Conservation (phyloP, 2,113 vertebrate species). For the Zeus faber region DNA sequence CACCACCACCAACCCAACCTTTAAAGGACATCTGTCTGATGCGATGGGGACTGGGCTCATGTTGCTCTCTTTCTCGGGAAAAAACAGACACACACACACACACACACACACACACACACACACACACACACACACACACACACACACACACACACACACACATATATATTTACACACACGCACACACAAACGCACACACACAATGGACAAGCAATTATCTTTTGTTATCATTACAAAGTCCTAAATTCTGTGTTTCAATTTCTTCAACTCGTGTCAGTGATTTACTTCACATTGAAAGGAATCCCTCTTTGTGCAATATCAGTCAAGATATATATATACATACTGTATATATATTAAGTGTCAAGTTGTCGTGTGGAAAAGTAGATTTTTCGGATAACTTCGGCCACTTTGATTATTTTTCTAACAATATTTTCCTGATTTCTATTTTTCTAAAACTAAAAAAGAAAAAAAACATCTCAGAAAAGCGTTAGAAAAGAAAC, state of each 20-base stretch:
- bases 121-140: conserved; percentile 12
- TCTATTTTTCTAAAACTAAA: conserved; percentile 79
- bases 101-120: neutral
- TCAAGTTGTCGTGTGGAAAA: conserved; percentile 56
- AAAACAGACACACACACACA: conserved; percentile 7
- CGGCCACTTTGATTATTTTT: conserved; percentile 70
- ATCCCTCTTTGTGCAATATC: conserved; percentile 68
- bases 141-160: conserved; percentile 5
- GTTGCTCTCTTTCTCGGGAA: conserved; percentile 19
- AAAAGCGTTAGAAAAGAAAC: too few relatives aligned
- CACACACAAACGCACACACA: too few relatives aligned
- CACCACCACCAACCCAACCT: too few relatives aligned
- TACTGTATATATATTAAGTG: conserved; percentile 29
- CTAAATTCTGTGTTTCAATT: conserved; percentile 30
- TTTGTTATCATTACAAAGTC: too few relatives aligned
- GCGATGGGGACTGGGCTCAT: conserved; percentile 32
- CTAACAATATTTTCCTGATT: conserved; percentile 66
- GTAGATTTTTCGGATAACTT: conserved; percentile 50
- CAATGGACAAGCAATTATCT: conserved; percentile 31
- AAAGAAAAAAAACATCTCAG: too few relatives aligned
- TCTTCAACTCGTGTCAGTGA: conserved; percentile 42
- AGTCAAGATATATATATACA: too few relatives aligned
- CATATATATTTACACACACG: too few relatives aligned
- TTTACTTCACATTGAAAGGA: conserved; percentile 53
- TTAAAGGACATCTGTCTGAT: conserved; percentile 18